These are phyloP conservation scores for Ceratitis capitata DNA, from an alignment of 1,140 invertebrate genomes.

Conservation along the genomic window DNA sequence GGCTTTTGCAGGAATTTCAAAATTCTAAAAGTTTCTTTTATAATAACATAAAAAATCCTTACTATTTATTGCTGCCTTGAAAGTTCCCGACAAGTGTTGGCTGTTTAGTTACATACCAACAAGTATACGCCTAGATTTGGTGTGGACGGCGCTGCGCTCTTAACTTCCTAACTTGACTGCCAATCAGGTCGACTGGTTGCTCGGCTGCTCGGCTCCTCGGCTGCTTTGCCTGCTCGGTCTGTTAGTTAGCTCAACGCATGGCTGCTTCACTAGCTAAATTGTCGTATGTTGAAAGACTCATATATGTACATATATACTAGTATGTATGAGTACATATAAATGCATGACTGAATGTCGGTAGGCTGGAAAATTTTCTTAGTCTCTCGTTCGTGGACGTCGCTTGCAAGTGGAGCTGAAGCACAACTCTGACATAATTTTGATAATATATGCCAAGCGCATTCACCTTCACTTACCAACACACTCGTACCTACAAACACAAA, in stretches of 20 bases:
- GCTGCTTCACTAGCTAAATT: conserved; percentile 3
- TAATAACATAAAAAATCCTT: background rate
- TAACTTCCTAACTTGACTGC: background rate
- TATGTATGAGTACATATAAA: no score
- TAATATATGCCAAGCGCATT: background rate
- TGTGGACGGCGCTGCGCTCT: background rate
- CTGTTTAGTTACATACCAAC: background rate
- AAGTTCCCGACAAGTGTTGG: background rate
- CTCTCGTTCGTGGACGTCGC: background rate
- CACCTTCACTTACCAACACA: background rate
- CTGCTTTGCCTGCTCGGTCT: background rate
- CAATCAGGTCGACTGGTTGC: background rate
- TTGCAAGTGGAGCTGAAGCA: background rate
- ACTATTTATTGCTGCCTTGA: conserved; percentile 6
- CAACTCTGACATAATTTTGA: background rate
- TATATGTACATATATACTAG: background rate
- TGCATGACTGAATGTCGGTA: background rate
- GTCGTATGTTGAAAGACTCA: background rate
- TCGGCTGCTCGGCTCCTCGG: background rate
- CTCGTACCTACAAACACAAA: background rate
- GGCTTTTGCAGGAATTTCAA: background rate
- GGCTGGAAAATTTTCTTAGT: background rate
- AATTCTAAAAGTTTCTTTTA: background rate
- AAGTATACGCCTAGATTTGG: no score
- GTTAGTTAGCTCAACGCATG: conserved; percentile 26